These are phyloP conservation scores for Uromys caudimaculatus DNA, from an alignment of 2,797 vertebrate genomes.

Conservation along the genomic window DNA sequence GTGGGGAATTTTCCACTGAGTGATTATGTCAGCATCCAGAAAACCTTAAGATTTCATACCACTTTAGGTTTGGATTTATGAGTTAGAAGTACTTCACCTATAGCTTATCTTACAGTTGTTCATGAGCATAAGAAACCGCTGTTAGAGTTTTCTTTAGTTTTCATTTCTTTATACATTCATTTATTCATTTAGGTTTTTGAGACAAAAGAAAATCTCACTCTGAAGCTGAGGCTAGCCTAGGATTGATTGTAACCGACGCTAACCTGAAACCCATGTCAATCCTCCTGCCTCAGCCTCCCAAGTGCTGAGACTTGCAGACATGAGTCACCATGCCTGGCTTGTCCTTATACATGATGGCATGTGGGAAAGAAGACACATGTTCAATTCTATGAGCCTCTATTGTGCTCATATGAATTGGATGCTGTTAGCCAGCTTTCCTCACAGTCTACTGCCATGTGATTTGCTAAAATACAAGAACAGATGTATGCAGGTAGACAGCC, in stretches of 20 bases:
- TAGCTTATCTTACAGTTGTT: too few species aligned
- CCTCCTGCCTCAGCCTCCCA: not conserved
- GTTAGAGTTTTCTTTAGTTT: not conserved
- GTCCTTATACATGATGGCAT: too few species aligned
- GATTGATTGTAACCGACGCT: not conserved
- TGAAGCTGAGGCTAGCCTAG: not conserved
- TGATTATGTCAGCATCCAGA: not conserved
- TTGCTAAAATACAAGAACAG: not conserved
- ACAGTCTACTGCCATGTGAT: not conserved
- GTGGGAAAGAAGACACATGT: not conserved
- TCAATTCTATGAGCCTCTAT: not conserved
- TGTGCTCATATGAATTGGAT: not conserved
- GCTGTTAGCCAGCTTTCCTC: not conserved
- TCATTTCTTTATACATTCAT: not conserved
- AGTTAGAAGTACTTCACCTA: not conserved
- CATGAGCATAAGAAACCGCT: not conserved
- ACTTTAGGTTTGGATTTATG: not conserved
- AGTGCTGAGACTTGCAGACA: not conserved
- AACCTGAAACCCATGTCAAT: not conserved
- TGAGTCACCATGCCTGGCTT: not conserved
- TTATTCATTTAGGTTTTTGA: not conserved
- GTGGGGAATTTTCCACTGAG: not conserved
- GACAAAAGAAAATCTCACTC: not conserved
- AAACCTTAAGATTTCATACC: not conserved
- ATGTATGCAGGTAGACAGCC: not conserved